Base-by-base conservation (phyloP, 2,888 invertebrate genomes). In the Diplolepis rosae region DNA sequence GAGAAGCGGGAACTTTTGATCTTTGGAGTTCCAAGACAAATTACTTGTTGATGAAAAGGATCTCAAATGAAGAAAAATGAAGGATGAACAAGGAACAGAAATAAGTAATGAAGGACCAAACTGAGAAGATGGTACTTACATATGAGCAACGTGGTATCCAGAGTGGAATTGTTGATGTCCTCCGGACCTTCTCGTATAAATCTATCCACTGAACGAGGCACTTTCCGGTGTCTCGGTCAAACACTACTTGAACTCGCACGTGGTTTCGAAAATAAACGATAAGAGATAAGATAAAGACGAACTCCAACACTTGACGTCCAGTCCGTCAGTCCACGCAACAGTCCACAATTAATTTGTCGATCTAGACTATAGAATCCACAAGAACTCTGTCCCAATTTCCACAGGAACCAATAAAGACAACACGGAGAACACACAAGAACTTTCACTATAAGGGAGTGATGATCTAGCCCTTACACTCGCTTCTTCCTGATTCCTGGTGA, bases 101-200 rank as follows among this genome's bases (percentile, higher is more conserved):
- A 39, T 48, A 18, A 65, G 45, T 66, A 72, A 69, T 72, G 72
- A 71, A 73, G 66, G 54, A 42, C 15, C 48, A 50, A 67, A 70
- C 56, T 70, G 52, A 61, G 66, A 51, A 66, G 32, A 61, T 69
- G 68, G 67, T 68, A 68, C 70, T 56, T 24, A 51, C 50, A 51
- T 51, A 50, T 35, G 30, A 51, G 32, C 66, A 51, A 66, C 51
- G 50, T 51, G 50, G 51, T 51, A 51, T 51, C 85, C 85, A 85
- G 85, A 87, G 85, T 86, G 87, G 81, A 84, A 82, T 85, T 81
- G 82, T 86, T 87, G 83, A 79, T 85, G 84, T 83, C 83, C 84
- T 79, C 84, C 76, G 84, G 84, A 85, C 83, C 82, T 81, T 80
- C 83, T 84, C 81, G 81, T 83, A 80, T 81, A 84, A 85, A 86